These are phyloP conservation scores for Anoura caudifer DNA, from an alignment of 2,113 vertebrate genomes.

Conservation along the genomic window DNA sequence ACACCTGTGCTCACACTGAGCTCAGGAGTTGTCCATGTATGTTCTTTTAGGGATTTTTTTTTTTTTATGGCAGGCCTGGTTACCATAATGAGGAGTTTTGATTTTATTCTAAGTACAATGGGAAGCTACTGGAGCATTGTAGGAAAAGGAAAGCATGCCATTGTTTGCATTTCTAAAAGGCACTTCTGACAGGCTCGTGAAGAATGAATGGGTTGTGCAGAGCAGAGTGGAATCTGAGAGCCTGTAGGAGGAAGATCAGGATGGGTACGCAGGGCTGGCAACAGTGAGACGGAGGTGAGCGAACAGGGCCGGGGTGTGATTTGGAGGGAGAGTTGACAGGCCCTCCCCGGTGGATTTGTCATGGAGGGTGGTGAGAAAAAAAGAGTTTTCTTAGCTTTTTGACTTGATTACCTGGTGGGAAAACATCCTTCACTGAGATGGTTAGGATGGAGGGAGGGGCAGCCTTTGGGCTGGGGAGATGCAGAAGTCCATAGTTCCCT, in stretches of 20 bases:
- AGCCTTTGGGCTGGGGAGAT: not conserved
- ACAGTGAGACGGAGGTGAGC: not conserved
- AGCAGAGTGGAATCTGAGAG: not conserved
- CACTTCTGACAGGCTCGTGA: not conserved
- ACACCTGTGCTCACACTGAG: not conserved
- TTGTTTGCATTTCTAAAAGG: not conserved
- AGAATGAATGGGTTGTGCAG: not conserved
- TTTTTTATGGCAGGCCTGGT: not conserved
- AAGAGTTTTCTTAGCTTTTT: not conserved
- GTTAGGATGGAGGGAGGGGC: not conserved
- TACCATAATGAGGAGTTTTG: not conserved
- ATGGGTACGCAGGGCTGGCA: not conserved
- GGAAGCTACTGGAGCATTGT: not conserved
- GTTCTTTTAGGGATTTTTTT: not conserved
- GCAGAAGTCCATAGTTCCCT: not conserved
- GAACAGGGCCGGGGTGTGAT: not conserved
- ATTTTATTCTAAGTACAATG: not conserved
- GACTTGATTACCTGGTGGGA: not conserved
- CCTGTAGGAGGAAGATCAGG: not conserved
- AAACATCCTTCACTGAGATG: not conserved
- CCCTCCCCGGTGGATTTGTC: not conserved
- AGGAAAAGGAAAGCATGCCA: not conserved
- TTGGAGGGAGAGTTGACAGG: not conserved
- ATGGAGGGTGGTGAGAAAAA: not conserved
- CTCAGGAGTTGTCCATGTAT: not conserved